Percentiles rank a stretch among this genome's conserved stretches.
Evolutionary conservation across 2,113 vertebrate genomes (phyloP).

Genomic region (Monopterus albus): DNA sequence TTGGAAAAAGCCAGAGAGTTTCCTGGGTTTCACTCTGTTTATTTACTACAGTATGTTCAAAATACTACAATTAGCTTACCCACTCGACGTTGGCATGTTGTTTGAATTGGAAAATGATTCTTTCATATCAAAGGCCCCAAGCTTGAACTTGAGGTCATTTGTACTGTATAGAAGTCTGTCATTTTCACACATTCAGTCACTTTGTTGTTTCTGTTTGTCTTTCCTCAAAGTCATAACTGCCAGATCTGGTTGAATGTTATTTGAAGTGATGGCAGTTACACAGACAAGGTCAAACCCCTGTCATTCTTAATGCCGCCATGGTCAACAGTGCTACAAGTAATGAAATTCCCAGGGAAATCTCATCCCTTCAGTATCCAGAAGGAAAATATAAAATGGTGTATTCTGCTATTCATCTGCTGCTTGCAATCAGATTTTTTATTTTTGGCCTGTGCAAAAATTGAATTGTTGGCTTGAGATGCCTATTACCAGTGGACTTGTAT

Average conservation of each 20-base stretch:
- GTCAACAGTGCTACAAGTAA: conserved; percentile 28
- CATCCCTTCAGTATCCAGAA: conserved; percentile 18
- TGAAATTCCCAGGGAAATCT: conserved; percentile 24
- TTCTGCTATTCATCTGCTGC: conserved; percentile 28
- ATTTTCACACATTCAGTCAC: background rate
- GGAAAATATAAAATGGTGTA: conserved; percentile 21
- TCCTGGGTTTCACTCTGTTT: conserved; percentile 7
- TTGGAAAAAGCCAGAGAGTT: conserved; percentile 1
- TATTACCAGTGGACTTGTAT: conserved; percentile 36
- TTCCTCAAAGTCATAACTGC: conserved; percentile 31
- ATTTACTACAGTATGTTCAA: conserved; percentile 8
- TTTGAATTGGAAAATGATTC: conserved; percentile 33
- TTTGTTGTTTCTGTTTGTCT: conserved; percentile 13
- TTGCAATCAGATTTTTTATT: conserved; percentile 25
- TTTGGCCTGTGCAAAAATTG: conserved; percentile 13
- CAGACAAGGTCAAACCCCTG: conserved; percentile 42
- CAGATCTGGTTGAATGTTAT: background rate
- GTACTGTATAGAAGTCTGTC: conserved; percentile 4
- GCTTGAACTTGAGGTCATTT: conserved; percentile 9
- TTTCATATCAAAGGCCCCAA: conserved; percentile 26
- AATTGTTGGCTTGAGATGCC: conserved; percentile 35
- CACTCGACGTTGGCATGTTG: background rate
- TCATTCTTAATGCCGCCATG: conserved; percentile 31
- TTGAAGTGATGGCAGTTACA: background rate
- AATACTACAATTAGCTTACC: conserved; percentile 15